A percentile compares a stretch with the other conserved stretches of the same genome.
Evolutionary conservation across 2,888 invertebrate species (phyloP).

Genomic region (Malacosoma neustria): DNA sequence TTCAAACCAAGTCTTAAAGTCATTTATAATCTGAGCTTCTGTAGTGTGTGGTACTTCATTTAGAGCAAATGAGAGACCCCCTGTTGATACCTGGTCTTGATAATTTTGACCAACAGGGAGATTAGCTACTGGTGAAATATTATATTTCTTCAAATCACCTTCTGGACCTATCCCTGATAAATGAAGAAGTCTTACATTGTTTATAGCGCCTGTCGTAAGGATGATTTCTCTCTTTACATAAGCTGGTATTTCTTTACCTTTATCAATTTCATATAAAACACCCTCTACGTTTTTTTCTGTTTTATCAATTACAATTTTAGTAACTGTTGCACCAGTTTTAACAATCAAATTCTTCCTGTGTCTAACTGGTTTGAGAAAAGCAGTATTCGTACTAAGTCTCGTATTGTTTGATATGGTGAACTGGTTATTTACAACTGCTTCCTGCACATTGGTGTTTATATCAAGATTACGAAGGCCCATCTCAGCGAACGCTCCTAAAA

Average conservation of each 20-base stretch:
- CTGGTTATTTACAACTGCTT: conserved; percentile 59
- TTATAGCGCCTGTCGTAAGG: conserved; percentile 57
- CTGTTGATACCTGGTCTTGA: conserved; percentile 63
- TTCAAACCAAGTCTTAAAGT: conserved; percentile 65
- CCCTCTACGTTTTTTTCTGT: conserved; percentile 55
- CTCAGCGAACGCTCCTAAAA: conserved; percentile 51
- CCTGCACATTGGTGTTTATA: conserved; percentile 55
- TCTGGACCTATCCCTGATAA: conserved; percentile 60
- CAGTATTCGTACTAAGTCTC: conserved; percentile 55
- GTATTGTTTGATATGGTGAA: conserved; percentile 58
- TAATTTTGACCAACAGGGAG: conserved; percentile 60
- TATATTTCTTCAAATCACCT: conserved; percentile 45
- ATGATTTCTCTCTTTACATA: conserved; percentile 61
- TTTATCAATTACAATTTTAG: conserved; percentile 51
- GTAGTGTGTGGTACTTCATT: conserved; percentile 43
- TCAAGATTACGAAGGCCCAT: conserved; percentile 57
- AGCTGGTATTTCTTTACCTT: conserved; percentile 52
- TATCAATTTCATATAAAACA: conserved; percentile 53
- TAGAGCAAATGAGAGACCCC: conserved; percentile 54
- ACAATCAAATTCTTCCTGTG: conserved; percentile 56
- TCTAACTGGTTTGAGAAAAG: conserved; percentile 53
- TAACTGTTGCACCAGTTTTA: conserved; percentile 53
- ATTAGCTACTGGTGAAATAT: conserved; percentile 42
- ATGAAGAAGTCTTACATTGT: conserved; percentile 57
- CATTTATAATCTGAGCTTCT: conserved; percentile 47